phyloP scores from a whole-genome alignment of 2,888 invertebrate genomes.

The Rapana venosa region DNA sequence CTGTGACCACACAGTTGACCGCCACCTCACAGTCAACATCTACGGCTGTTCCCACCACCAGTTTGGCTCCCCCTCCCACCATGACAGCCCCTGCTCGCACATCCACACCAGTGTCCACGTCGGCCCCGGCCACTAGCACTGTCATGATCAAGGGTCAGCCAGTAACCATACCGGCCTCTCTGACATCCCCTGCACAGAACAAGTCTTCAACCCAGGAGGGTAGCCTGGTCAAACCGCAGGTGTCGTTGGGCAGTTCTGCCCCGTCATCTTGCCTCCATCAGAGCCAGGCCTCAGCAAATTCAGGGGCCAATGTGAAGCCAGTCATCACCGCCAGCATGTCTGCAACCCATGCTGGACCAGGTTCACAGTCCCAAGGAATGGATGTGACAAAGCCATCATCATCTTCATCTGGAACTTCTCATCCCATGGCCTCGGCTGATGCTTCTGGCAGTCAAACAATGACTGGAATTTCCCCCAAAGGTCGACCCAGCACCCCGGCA shows the following conservation, averaged over 20 bases:
- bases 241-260: too few species aligned
- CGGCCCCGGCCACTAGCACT: neutral
- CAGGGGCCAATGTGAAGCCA: neutral
- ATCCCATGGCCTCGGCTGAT: neutral
- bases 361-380: neutral
- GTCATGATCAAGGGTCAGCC: constrained; percentile 26
- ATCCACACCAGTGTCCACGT: neutral
- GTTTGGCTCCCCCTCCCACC: neutral
- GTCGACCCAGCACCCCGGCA: constrained; percentile 3
- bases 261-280: neutral
- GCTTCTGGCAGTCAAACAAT: neutral
- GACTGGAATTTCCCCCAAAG: constrained; percentile 1
- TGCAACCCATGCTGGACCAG: neutral
- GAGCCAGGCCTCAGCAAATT: neutral
- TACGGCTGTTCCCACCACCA: neutral
- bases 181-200: neutral
- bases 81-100: neutral
- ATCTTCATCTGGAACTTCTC: neutral
- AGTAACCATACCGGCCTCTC: neutral
- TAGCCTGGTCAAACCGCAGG: neutral
- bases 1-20: neutral
- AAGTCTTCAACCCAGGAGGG: neutral
- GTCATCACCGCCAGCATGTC: neutral
- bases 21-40: neutral
- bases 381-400: neutral